A percentile compares a stretch with the other conserved stretches of the same genome.
Evolutionary conservation across 2,113 vertebrate genomes (phyloP).

Genomic region (Podilymbus podiceps): DNA sequence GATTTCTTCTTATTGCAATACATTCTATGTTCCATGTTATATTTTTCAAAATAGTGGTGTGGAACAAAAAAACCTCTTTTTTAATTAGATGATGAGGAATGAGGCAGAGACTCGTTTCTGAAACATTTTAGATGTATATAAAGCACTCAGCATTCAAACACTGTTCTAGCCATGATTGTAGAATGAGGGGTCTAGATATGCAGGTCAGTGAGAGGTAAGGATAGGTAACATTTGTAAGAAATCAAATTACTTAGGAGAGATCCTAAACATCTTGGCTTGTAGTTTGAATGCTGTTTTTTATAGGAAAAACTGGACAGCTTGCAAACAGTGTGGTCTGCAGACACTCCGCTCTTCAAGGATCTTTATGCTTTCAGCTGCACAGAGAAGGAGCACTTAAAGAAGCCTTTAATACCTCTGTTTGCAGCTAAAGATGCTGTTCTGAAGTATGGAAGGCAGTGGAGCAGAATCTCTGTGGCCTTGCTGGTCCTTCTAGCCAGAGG

Average conservation of each 20-base stretch:
- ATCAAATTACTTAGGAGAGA: neutral
- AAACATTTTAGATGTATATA: neutral
- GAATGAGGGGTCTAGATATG: neutral
- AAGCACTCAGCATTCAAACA: neutral
- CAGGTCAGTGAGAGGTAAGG: neutral
- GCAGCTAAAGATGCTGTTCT: neutral
- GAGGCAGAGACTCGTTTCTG: neutral
- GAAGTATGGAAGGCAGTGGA: neutral
- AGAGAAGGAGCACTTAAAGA: neutral
- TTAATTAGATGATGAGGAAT: neutral
- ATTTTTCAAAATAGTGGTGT: neutral
- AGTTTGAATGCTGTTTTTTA: neutral
- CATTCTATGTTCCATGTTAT: fast-evolving
- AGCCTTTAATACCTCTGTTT: neutral
- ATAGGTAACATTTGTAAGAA: neutral
- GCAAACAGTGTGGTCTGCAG: conserved; percentile 14
- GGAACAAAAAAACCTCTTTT: neutral
- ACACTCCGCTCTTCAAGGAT: neutral
- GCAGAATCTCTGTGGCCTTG: neutral
- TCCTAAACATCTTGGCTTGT: neutral
- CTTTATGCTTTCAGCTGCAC: neutral
- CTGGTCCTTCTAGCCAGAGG: neutral
- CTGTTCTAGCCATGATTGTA: neutral
- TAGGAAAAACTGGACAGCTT: conserved; percentile 36
- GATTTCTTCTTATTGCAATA: neutral